Conservation (phyloP, 2,797 vertebrate genomes). For the Anguilla pacifica region DNA sequence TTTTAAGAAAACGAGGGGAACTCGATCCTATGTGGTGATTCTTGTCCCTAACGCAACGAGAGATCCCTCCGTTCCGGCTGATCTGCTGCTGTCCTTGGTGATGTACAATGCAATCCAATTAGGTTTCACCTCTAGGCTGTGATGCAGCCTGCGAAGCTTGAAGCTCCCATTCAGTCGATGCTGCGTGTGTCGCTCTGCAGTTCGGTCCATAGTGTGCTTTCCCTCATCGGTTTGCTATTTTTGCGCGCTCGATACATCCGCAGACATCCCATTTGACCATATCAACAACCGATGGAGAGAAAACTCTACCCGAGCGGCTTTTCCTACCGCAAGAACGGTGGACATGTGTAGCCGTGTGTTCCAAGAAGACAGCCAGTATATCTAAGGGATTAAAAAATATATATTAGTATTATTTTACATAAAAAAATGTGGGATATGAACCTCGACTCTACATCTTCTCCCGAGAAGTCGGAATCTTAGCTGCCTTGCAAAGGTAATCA, state of each 20-base stretch:
- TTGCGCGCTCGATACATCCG: constrained; percentile 51
- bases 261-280: constrained; percentile 43
- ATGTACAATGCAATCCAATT: constrained; percentile 73
- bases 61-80: constrained; percentile 25
- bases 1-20: constrained; percentile 3
- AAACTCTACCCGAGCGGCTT: constrained; percentile 42
- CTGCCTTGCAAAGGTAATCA: constrained; percentile 34
- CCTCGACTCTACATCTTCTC: constrained; percentile 19
- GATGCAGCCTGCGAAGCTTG: constrained; percentile 58
- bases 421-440: constrained; percentile 25
- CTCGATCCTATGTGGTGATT: constrained; percentile 19
- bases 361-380: constrained; percentile 1
- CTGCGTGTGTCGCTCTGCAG: constrained; percentile 40
- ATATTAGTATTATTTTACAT: constrained; percentile 17
- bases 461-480: constrained; percentile 31
- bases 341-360: constrained; percentile 38
- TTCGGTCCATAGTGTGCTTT: constrained; percentile 43
- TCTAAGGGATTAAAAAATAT: constrained; percentile 18
- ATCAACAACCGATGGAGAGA: constrained; percentile 50
- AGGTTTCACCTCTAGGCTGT: constrained; percentile 60
- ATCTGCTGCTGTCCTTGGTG: constrained; percentile 66
- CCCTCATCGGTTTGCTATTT: constrained; percentile 41
- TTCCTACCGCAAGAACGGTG: constrained; percentile 40
- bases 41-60: constrained; percentile 7
- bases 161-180: constrained; percentile 49